Conservation (phyloP, 1,140 invertebrate genomes). For the Littorina saxatilis region DNA sequence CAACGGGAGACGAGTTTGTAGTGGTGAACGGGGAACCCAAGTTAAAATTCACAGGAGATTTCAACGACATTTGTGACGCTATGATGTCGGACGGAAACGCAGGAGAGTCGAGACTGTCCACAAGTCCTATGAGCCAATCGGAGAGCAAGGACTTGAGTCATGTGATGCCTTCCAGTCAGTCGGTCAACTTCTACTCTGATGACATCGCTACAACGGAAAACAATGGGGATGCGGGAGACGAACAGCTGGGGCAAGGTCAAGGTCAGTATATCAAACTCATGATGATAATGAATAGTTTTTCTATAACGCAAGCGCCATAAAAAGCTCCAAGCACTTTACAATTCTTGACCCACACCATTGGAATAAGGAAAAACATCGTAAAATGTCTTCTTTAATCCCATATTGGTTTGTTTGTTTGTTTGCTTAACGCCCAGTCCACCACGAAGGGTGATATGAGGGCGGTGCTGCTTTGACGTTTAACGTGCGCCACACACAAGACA, state of each 20-base stretch:
- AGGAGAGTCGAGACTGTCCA: slow-evolving; percentile 40
- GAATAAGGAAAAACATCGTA: no score
- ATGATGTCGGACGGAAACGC: slow-evolving; percentile 80
- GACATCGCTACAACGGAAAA: slow-evolving; percentile 11
- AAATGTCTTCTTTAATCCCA: no score
- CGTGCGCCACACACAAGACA: no score
- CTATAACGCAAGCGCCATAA: no score
- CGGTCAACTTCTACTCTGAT: slow-evolving; percentile 54
- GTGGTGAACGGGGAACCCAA: slow-evolving; percentile 83
- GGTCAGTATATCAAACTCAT: background rate
- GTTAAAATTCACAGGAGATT: slow-evolving; percentile 86
- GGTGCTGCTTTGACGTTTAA: no score
- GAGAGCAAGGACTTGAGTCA: slow-evolving; percentile 49
- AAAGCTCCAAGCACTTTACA: no score
- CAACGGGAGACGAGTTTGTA: slow-evolving; percentile 90
- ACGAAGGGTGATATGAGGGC: no score
- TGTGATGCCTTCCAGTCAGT: slow-evolving; percentile 68
- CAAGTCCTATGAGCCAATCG: slow-evolving; percentile 41
- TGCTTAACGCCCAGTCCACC: no score
- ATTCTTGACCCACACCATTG: no score
- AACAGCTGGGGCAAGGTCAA: slow-evolving; percentile 23
- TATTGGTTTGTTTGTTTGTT: no score
- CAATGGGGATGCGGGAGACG: slow-evolving; percentile 12
- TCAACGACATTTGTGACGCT: slow-evolving; percentile 85
- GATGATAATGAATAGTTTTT: background rate